Evolutionary conservation across 2,888 invertebrate species (phyloP), one percentile per base, ranked within the genome.

Genomic region (Mythimna vitellina): DNA sequence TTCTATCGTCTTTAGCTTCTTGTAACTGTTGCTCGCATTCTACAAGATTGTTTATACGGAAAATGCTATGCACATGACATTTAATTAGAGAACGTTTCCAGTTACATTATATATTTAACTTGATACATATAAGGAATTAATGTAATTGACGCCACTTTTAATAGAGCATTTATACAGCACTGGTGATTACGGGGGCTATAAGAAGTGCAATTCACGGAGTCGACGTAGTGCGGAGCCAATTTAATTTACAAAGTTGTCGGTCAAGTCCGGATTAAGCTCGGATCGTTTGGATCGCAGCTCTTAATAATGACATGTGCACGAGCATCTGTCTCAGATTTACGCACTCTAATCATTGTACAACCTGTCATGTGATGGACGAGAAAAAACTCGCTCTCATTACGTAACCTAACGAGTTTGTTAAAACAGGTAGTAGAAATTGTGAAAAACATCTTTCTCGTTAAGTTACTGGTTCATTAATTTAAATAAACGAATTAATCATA

Each of bases 221-320:
- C 87, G 90, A 88, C 89, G 91, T 89, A 90, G 90, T 89, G 87
- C 88, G 85, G 90, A 92, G 91, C 91, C 94, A 93, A 95, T 95
- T 95, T 94, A 95, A 94, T 94, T 95, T 93, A 94, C 94, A 94
- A 94, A 94, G 94, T 94, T 91, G 94, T 93, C 90, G 90, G 92
- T 92, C 93, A 91, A 91, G 92, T 91, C 89, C 89, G 93, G 92
- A 94, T 94, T 93, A 92, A 92, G 65, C 73, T 38, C 25, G 75
- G 73, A 73, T 72, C 71, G 90, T 86, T 81, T 81, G 83, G 87
- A 87, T 88, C 88, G 86, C 84, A 68, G 86, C 84, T 86, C 88
- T 89, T 92, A 91, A 92, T 93, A 90, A 91, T 92, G 92, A 93
- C 89, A 88, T 90, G 88, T 87, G 80, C 85, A 76, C 80, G 81